Evolutionary conservation across 2,888 invertebrate genomes (phyloP).

Genomic region (Periphyllus acericola): DNA sequence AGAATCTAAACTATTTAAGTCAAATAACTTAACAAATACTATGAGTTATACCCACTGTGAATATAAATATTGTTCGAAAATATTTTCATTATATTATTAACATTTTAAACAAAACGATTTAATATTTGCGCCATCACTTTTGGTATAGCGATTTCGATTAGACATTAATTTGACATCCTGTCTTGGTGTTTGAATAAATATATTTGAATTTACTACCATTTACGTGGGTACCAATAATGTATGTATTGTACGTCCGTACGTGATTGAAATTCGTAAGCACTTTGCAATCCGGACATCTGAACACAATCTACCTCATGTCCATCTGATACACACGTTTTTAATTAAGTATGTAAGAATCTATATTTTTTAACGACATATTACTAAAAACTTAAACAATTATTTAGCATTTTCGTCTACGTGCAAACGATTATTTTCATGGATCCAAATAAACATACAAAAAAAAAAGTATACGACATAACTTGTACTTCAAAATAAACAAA

Average conservation of each 20-base stretch:
- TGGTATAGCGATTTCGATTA: not conserved
- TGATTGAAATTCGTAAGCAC: not conserved
- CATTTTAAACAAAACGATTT: not conserved
- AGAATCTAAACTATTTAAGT: too few species aligned
- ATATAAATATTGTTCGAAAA: not conserved
- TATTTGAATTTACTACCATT: not conserved
- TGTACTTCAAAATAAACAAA: too few species aligned
- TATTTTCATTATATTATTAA: not conserved
- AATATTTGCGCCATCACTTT: not conserved
- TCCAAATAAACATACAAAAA: too few species aligned
- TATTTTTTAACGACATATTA: too few species aligned
- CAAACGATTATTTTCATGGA: too few species aligned
- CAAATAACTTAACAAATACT: not conserved
- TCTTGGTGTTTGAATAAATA: slow-evolving; percentile 7
- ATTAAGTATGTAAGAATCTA: too few species aligned
- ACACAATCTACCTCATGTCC: too few species aligned
- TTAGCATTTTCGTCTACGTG: too few species aligned
- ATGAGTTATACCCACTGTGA: not conserved
- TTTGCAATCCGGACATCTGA: too few species aligned
- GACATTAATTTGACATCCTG: slow-evolving; percentile 28
- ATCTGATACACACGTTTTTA: too few species aligned
- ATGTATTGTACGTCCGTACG: not conserved
- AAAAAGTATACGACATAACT: too few species aligned
- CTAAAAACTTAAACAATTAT: too few species aligned
- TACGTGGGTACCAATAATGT: not conserved